Evolutionary conservation across 92 coral and sea anemone genomes (phyloP), one percentile per base, ranked within the genome.

Genomic region (Zoanthus sansibaricus): DNA sequence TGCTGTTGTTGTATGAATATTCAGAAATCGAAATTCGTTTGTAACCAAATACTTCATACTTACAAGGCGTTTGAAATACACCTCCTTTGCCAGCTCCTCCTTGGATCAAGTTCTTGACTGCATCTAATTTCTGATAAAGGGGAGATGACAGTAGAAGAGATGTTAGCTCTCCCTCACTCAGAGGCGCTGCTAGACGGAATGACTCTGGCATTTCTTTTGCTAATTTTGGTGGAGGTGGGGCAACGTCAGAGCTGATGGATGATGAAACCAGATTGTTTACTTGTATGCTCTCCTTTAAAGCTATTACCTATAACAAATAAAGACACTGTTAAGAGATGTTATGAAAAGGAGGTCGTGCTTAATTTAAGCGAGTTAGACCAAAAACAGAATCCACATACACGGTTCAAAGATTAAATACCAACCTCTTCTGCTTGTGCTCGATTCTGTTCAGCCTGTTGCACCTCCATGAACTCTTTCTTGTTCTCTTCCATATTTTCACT

Each of bases 181-280:
- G 37, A n/a, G 99, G 99, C 74, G 99, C 99, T 62, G 98, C 97
- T 83, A 97, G 89, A 71, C 98, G 99, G 88, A 93, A 97, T 51
- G 97, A 91, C 21, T 90, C 94, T 84, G 99, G 99, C 97, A 97
- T 90, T 75, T 72, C 72, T 51, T 80, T 84, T 16, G 82, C 89
- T 42, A 85, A 71, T 42, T 87, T 89, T 51, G 86, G 83, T 21
- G 71, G 94, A 11, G 94, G 96, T 37, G 94, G 92, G 44, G 94
- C 91, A 72, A 89, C 94, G 18, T 96, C 98, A 14, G 98, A 90
- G 76, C 91, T 93, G 86, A 95, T 83, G 44, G 98, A 85, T 32
- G 94, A 93, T 0, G 98, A 89, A 82, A 97, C 98, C 46, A 97
- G 92, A 89, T 97, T 94, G 90, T 97, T 98, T 2, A 97, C 98